These are phyloP conservation scores for Amorpha juglandis DNA, from an alignment of 2,888 invertebrate species.

Conservation along the genomic window DNA sequence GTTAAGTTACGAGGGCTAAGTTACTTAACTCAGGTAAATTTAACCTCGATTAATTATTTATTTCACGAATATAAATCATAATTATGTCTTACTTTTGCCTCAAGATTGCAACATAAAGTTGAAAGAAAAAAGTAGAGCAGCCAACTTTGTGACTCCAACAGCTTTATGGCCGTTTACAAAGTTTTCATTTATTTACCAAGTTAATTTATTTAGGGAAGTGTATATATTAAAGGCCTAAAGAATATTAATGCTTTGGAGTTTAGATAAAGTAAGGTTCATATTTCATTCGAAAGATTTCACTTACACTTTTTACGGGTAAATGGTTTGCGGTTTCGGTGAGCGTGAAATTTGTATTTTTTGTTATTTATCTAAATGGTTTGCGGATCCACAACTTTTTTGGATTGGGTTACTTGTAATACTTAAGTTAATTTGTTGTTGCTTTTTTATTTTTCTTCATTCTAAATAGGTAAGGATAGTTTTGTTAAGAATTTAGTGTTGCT, in stretches of 20 bases:
- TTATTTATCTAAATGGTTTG: constrained; percentile 24
- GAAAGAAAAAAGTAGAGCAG: constrained; percentile 51
- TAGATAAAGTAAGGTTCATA: constrained; percentile 48
- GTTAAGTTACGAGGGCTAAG: neutral
- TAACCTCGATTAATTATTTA: constrained; percentile 19
- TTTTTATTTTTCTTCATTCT: neutral
- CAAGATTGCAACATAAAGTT: constrained; percentile 53
- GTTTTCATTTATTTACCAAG: constrained; percentile 60
- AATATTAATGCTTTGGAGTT: constrained; percentile 58
- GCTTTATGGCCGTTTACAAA: constrained; percentile 56
- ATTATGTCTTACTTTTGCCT: constrained; percentile 28
- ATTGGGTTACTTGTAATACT: neutral
- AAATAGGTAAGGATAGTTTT: too few relatives aligned
- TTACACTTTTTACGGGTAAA: constrained; percentile 24
- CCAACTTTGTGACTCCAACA: constrained; percentile 41
- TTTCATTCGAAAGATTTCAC: constrained; percentile 26
- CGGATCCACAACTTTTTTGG: neutral
- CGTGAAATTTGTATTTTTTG: constrained; percentile 22
- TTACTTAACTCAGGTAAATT: constrained; percentile 6
- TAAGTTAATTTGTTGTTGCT: neutral
- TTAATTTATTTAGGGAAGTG: constrained; percentile 63
- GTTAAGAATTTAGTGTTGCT: too few relatives aligned
- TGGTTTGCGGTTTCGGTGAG: constrained; percentile 13
- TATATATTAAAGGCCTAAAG: constrained; percentile 57
- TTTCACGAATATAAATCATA: constrained; percentile 20